Conservation (phyloP, 2,113 vertebrate species). For the Anguilla japonica region DNA sequence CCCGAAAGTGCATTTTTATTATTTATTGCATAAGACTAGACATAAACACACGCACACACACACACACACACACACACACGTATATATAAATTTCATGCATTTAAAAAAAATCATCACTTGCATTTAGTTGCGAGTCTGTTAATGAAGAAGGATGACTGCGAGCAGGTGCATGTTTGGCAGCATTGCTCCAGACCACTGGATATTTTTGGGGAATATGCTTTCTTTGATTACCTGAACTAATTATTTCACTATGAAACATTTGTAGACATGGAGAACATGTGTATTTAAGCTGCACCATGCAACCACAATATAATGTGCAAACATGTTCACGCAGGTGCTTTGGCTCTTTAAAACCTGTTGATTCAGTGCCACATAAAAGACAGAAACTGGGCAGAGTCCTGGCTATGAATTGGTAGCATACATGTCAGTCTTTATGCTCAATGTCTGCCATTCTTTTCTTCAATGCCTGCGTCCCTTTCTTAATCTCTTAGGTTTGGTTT, state of each 20-base stretch:
- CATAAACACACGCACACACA: too few species aligned
- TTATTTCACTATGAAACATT: background rate
- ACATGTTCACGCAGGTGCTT: background rate
- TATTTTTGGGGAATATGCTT: background rate
- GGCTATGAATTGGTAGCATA: background rate
- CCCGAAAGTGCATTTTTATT: background rate
- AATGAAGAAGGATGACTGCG: background rate
- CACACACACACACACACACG: too few species aligned
- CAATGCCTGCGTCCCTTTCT: background rate
- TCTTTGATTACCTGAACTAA: background rate
- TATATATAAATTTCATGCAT: background rate
- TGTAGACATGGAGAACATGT: background rate
- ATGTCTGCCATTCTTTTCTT: background rate
- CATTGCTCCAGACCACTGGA: too few species aligned
- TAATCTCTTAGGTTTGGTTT: background rate
- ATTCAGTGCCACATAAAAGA: background rate
- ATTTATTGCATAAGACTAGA: background rate
- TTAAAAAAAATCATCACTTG: background rate
- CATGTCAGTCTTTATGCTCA: background rate
- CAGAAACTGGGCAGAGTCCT: background rate
- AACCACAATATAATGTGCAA: background rate
- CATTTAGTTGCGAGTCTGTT: background rate
- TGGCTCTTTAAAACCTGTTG: conserved; percentile 2
- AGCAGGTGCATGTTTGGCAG: too few species aligned
- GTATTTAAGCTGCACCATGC: background rate